These are phyloP conservation scores for Aplysia californica DNA, from an alignment of 1,140 invertebrate species.

Conservation along the genomic window DNA sequence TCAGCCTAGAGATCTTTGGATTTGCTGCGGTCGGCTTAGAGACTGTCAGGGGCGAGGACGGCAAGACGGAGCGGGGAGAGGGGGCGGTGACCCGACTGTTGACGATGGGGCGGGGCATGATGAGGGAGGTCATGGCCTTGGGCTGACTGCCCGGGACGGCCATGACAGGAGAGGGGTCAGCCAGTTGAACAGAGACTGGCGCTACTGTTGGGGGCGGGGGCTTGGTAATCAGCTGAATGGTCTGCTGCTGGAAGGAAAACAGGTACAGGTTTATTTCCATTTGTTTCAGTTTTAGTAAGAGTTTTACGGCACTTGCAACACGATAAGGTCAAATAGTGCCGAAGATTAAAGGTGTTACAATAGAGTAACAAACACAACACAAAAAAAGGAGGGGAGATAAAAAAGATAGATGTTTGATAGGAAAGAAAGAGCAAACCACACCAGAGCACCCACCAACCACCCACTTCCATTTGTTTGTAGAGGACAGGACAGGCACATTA, in stretches of 20 bases:
- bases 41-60: too few relatives aligned
- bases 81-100: not conserved
- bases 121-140: not conserved
- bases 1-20: slow-evolving; percentile 7
- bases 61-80: not conserved
- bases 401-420: too few relatives aligned
- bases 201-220: not conserved
- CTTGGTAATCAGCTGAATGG: slow-evolving; percentile 15
- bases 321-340: too few relatives aligned
- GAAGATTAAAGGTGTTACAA: too few relatives aligned
- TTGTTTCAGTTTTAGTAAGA: not conserved
- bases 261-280: not conserved
- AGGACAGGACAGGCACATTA: too few relatives aligned
- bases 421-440: too few relatives aligned
- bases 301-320: too few relatives aligned
- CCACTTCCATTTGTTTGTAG: too few relatives aligned
- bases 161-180: not conserved
- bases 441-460: too few relatives aligned
- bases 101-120: slow-evolving; percentile 19
- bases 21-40: not conserved
- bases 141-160: not conserved
- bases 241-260: not conserved
- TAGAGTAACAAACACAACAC: too few relatives aligned
- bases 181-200: too few relatives aligned
- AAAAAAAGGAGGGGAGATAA: too few relatives aligned